These are phyloP conservation scores for Rhopalosiphum padi DNA, from an alignment of 1,140 invertebrate genomes.

Conservation along the genomic window DNA sequence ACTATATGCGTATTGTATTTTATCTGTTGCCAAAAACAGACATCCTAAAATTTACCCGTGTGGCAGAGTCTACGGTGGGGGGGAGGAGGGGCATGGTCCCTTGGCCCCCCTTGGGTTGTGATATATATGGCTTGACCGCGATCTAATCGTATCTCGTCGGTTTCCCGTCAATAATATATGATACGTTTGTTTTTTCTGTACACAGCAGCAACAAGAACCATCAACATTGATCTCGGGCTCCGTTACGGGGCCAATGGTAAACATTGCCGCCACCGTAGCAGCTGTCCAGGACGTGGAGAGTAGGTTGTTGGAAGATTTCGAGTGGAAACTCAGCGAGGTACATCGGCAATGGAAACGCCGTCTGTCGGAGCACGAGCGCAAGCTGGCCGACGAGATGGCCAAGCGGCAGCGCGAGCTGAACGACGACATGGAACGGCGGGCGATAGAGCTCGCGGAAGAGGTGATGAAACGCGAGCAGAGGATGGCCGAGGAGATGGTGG, in stretches of 20 bases:
- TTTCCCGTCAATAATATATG: background rate
- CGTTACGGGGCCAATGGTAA: background rate
- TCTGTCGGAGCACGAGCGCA: background rate
- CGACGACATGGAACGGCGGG: background rate
- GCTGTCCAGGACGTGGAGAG: constrained; percentile 21
- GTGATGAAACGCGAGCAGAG: background rate
- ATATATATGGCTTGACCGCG: too few species aligned
- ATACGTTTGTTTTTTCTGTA: background rate
- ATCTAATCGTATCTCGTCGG: background rate
- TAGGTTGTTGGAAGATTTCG: constrained; percentile 7
- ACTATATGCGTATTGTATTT: too few species aligned
- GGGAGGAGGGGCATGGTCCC: too few species aligned
- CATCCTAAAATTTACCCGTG: too few species aligned
- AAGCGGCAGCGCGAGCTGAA: background rate
- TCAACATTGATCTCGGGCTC: background rate
- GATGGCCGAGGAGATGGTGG: constrained; percentile 18
- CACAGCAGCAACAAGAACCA: background rate
- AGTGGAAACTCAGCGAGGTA: constrained; percentile 34
- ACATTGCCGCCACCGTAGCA: background rate
- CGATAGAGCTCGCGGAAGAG: background rate
- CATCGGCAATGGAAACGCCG: constrained; percentile 13
- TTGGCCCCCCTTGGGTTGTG: too few species aligned
- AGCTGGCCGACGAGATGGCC: background rate
- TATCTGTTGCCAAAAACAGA: too few species aligned
- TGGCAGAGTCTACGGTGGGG: too few species aligned